A percentile compares a stretch with the other conserved stretches of the same genome.
phyloP scores from a whole-genome alignment of 2,797 vertebrate species.

The Merluccius polli region DNA sequence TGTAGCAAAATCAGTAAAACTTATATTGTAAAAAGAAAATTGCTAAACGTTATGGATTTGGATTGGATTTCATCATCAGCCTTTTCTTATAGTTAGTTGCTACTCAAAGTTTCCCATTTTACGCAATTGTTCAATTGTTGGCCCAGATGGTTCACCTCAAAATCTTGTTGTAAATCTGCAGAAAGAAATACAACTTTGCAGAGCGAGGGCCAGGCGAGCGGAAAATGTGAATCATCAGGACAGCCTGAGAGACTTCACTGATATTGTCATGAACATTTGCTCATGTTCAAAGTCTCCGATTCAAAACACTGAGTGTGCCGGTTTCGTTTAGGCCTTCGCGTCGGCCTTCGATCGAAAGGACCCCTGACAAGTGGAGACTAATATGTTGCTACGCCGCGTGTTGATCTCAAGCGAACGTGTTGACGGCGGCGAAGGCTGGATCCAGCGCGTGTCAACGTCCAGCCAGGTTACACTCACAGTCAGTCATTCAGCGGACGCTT shows the following conservation, averaged over 20 bases:
- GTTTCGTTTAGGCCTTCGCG: conserved; percentile 10
- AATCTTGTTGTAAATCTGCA: conserved; percentile 37
- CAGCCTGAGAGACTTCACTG: conserved; percentile 10
- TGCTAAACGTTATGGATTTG: background rate
- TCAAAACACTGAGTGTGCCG: conserved; percentile 19
- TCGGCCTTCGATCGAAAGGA: conserved; percentile 8
- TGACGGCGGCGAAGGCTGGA: conserved; percentile 27
- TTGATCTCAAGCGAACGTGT: conserved; percentile 17
- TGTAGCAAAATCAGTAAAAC: too few species aligned
- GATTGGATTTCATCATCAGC: background rate
- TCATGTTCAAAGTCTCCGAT: background rate
- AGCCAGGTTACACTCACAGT: too few species aligned
- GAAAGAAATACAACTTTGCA: conserved; percentile 3
- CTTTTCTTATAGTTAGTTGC: background rate
- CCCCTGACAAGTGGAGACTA: conserved; percentile 32
- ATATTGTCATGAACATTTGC: conserved; percentile 13
- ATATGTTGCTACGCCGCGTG: conserved; percentile 11
- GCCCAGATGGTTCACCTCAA: conserved; percentile 38
- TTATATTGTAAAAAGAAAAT: too few species aligned
- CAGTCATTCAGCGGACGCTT: too few species aligned
- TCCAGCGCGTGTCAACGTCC: background rate
- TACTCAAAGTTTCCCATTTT: background rate
- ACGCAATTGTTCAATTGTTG: background rate
- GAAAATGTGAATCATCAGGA: conserved; percentile 44
- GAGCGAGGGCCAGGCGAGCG: conserved; percentile 22